Base-by-base conservation (phyloP, 2,888 invertebrate genomes). In the Crematogaster levior region DNA sequence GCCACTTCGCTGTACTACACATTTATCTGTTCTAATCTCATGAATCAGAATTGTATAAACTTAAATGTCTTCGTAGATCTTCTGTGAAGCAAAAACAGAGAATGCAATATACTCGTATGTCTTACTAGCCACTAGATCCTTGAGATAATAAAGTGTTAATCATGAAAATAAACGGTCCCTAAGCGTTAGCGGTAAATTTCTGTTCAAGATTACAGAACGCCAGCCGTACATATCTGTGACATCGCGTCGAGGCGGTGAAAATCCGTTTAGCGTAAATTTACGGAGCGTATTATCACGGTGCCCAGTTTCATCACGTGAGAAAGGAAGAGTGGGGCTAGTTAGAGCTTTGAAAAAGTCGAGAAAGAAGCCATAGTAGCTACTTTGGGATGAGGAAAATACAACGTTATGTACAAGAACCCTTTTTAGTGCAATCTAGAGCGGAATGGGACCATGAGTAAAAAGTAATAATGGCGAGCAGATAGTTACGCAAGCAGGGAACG, bases 361-460 rank as follows among this genome's bases (percentile, higher is more conserved):
- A 24, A 81, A 46, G 53, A 66, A 65, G 24, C 53, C 10, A 7
- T 60, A 37, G 66, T 18, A 51, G 56, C 56, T 77, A 56, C 68
- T 80, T 53, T n/a, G 24, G 46, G 48, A 58, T 6, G 60, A 21
- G 60, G 37, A 65, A 75, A 82, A 84, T 84, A 82, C 73, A 74
- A 58, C 84, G n/a, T n/a, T 18, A 15, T 27, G 56, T 27, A 56
- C 77, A 81, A 81, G 53, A 70, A 84, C 46, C 53, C 51, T 27
- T 37, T 56, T 37, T 56, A 68, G 9, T 18, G 37, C 30, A 43
- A 60, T 37, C 60, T 60, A 43, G n/a, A 18, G 48, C 48, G 43
- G 34, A 58, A 83, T 51, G 70, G 34, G 37, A 30, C 30, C 53
- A 84, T 6, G 65, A 9, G 73, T 65, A 82, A 86, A 81, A 80